Conservation (phyloP, 2,888 invertebrate species). For the Limnephilus marmoratus region DNA sequence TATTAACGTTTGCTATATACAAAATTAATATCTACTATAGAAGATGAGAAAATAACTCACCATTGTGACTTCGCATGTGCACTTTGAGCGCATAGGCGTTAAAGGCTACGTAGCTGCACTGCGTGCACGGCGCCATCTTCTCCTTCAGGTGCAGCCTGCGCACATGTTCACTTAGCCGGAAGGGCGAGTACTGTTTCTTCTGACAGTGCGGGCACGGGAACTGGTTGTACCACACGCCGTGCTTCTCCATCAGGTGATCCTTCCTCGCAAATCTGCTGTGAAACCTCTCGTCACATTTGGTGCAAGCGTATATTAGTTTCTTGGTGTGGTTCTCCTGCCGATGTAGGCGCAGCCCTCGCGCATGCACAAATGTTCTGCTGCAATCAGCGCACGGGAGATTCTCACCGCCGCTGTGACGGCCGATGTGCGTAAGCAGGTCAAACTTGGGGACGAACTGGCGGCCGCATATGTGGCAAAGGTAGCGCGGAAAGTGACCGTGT, state of each 20-base stretch:
- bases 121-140: conserved; percentile 15
- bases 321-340: neutral
- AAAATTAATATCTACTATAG: no score
- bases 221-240: conserved; percentile 41
- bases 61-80: conserved; percentile 25
- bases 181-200: neutral
- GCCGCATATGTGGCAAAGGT: conserved; percentile 27
- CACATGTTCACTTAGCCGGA: neutral
- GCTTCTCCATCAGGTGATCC: conserved; percentile 5
- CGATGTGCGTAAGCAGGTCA: neutral
- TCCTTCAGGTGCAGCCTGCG: conserved; percentile 13
- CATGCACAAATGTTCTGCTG: neutral
- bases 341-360: neutral
- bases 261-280: neutral
- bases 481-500: neutral
- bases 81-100: neutral
- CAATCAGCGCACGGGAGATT: neutral
- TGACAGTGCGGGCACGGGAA: conserved; percentile 6
- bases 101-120: conserved; percentile 9
- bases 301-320: neutral
- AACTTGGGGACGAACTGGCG: neutral
- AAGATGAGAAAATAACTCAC: neutral
- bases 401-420: neutral
- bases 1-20: no score
- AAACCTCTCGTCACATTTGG: conserved; percentile 17